These are phyloP conservation scores for Marmota flaviventris DNA, from an alignment of 2,113 vertebrate genomes.

Conservation along the genomic window DNA sequence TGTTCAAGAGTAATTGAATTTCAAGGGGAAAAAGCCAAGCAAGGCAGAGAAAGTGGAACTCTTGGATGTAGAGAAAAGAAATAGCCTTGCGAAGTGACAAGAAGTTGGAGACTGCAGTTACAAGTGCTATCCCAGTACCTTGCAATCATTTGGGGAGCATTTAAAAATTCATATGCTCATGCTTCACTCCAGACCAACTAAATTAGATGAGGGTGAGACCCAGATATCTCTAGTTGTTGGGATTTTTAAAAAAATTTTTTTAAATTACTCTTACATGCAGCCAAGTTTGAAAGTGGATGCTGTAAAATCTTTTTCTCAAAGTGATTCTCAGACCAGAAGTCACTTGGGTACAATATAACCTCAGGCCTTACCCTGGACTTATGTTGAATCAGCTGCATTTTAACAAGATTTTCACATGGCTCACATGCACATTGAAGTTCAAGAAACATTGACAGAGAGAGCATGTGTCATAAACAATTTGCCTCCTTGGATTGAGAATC, in stretches of 20 bases:
- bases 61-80: slow-evolving; percentile 26
- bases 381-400: slow-evolving; percentile 1
- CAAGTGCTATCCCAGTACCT: background rate
- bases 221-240: background rate
- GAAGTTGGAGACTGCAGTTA: background rate
- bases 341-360: background rate
- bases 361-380: background rate
- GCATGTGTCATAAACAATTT: background rate
- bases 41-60: slow-evolving; percentile 34
- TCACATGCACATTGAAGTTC: background rate
- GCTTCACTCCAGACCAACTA: background rate
- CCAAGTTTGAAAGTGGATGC: background rate
- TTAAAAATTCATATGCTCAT: background rate
- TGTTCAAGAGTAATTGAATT: background rate
- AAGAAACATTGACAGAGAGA: background rate
- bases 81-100: slow-evolving; percentile 25
- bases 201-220: background rate
- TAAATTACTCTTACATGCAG: slow-evolving; percentile 35
- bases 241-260: too few species aligned
- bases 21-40: background rate
- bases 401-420: background rate
- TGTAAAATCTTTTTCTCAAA: slow-evolving; percentile 9
- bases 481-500: background rate
- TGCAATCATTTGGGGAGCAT: background rate
- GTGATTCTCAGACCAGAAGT: background rate